These are phyloP conservation scores for Aldabrachelys gigantea DNA, from an alignment of 2,113 vertebrate genomes.

Conservation along the genomic window DNA sequence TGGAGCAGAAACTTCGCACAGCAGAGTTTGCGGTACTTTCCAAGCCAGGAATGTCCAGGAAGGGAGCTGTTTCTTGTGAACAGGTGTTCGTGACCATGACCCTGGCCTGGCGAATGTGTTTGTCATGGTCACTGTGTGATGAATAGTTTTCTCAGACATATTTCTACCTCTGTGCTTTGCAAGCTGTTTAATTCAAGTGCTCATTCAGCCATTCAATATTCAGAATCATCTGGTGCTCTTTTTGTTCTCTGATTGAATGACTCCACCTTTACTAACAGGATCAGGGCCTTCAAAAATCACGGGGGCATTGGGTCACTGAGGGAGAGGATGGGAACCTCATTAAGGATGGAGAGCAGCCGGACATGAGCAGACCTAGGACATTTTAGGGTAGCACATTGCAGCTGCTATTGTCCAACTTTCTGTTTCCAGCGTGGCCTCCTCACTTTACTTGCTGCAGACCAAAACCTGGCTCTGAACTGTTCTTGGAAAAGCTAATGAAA, in stretches of 20 bases:
- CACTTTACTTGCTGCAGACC: not conserved
- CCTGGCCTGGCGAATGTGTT: not conserved
- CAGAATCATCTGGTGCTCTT: not conserved
- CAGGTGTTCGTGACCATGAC: not conserved
- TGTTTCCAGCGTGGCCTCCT: too few relatives aligned
- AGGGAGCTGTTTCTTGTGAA: not conserved
- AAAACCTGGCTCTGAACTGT: not conserved
- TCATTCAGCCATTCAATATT: not conserved
- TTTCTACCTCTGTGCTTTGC: not conserved
- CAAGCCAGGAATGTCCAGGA: not conserved
- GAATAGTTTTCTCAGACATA: not conserved
- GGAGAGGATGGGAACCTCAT: too few relatives aligned
- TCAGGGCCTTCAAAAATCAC: not conserved
- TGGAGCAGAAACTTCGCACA: not conserved
- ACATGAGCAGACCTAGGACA: too few relatives aligned
- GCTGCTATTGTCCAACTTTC: not conserved
- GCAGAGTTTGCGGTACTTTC: not conserved
- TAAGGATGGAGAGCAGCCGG: too few relatives aligned
- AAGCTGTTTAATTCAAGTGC: not conserved
- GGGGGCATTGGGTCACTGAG: too few relatives aligned
- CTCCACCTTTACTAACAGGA: not conserved
- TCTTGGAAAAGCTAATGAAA: not conserved
- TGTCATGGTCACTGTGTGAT: not conserved
- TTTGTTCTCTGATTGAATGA: not conserved
- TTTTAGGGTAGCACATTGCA: too few relatives aligned